Percentiles rank a stretch among this genome's conserved stretches.
Evolutionary conservation across 2,888 invertebrate genomes (phyloP).

Genomic region (Embidobia sp.): DNA sequence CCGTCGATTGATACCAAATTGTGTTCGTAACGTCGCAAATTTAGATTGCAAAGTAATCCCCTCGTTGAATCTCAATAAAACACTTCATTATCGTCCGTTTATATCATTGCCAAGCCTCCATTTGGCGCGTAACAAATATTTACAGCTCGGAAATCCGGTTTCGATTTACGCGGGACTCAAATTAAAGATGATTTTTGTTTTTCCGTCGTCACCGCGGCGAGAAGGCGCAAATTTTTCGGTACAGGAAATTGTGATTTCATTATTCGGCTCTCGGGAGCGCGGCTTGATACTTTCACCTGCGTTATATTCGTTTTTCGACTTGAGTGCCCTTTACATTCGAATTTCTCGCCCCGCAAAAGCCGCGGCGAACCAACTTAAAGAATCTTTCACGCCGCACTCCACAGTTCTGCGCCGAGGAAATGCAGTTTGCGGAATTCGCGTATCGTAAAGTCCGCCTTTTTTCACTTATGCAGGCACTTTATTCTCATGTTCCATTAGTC

Average conservation of each 20-base stretch:
- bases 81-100: conserved; percentile 40
- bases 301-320: conserved; percentile 40
- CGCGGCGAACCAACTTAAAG: conserved; percentile 71
- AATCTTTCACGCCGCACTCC: conserved; percentile 74
- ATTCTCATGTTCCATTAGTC: conserved; percentile 39
- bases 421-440: conserved; percentile 71
- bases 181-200: no score
- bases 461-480: conserved; percentile 38
- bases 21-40: conserved; percentile 49
- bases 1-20: conserved; percentile 53
- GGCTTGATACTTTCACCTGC: conserved; percentile 8
- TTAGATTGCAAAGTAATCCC: conserved; percentile 56
- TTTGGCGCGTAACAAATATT: conserved; percentile 38
- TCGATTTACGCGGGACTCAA: background rate
- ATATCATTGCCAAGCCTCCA: conserved; percentile 24
- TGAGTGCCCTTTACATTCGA: conserved; percentile 32
- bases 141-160: conserved; percentile 12
- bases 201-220: no score
- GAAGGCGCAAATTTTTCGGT: no score
- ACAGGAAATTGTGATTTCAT: conserved; percentile 7
- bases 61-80: conserved; percentile 51
- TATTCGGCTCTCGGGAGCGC: conserved; percentile 7
- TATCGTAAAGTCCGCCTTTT: conserved; percentile 30
- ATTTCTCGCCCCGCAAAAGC: conserved; percentile 58
- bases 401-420: conserved; percentile 70